These are phyloP conservation scores for Linurgus olivaceus DNA, from an alignment of 2,797 vertebrate species.

Conservation along the genomic window DNA sequence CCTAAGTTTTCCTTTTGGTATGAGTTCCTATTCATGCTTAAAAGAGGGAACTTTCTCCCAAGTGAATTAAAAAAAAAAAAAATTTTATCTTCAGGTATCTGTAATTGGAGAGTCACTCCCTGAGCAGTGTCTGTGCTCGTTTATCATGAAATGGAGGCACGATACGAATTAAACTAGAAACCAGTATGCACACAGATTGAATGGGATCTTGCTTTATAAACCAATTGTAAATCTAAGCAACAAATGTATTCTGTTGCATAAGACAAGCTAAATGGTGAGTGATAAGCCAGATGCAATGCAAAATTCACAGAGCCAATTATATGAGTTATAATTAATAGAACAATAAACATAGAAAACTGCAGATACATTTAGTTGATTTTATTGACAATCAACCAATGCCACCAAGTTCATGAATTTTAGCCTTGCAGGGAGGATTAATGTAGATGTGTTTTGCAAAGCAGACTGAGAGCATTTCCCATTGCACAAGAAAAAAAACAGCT, in stretches of 20 bases:
- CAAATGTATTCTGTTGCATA: neutral
- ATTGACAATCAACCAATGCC: neutral
- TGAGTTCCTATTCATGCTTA: neutral
- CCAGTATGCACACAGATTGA: neutral
- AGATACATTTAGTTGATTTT: neutral
- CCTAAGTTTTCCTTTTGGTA: neutral
- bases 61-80: neutral
- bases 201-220: neutral
- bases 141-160: neutral
- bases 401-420: neutral
- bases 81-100: neutral
- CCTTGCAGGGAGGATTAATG: neutral
- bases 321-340: neutral
- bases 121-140: neutral
- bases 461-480: neutral
- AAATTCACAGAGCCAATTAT: neutral
- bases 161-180: neutral
- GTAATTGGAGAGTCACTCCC: neutral
- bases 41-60: neutral
- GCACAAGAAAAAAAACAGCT: neutral
- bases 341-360: neutral
- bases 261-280: neutral
- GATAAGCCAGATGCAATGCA: neutral
- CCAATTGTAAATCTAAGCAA: neutral
- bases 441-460: neutral